Base-by-base conservation (phyloP, 2,113 vertebrate genomes). In the Xiphorhynchus elegans region DNA sequence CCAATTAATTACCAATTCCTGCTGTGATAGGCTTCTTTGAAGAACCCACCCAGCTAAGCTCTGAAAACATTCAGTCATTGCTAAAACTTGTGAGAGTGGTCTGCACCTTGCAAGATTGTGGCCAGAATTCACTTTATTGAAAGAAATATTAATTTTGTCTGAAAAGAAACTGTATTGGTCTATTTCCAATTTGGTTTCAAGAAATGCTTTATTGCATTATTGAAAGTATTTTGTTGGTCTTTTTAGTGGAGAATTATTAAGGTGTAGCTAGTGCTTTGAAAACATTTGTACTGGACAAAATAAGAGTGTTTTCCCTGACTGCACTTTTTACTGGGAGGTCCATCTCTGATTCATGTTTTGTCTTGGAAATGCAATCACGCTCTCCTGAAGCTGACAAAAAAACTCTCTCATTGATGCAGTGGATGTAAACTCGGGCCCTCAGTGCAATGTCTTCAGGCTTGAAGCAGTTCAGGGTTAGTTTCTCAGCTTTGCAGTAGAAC, bases 401-500 rank as follows among this genome's bases (percentile, higher is more conserved):
- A 4, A 7, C 0, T 58, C 15, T 80, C 29, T 78, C 20, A 49
- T 60, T 75, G 78, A 66, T 87, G 89, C 69, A 79, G 25, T 72
- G 24, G 73, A 84, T 84, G 91, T 84, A 91, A 68, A 50, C 60
- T 73, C 0, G 0, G n/a, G 13, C 44, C 49, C 28, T 93, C 7
- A 10, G 3, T 82, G 44, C 66, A 91, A 81, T 69, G 49, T 85
- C 66, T 82, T 84, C 46, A 85, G 53, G 29, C 84, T 83, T 89
- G 70, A 84, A 95, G 74, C 53, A 87, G 89, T 89, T 91, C 44
- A 33, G 66, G 64, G 83, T 70, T 83, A 90, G 76, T 96, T 93
- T 93, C 95, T 91, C 53, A 73, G 81, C 62, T 76, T 74, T 91
- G 77, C 87, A 76, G 40, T 76, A 85, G 49, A 87, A 80, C 53